Conservation (phyloP, 2,797 vertebrate species). For the Erpetoichthys calabaricus region DNA sequence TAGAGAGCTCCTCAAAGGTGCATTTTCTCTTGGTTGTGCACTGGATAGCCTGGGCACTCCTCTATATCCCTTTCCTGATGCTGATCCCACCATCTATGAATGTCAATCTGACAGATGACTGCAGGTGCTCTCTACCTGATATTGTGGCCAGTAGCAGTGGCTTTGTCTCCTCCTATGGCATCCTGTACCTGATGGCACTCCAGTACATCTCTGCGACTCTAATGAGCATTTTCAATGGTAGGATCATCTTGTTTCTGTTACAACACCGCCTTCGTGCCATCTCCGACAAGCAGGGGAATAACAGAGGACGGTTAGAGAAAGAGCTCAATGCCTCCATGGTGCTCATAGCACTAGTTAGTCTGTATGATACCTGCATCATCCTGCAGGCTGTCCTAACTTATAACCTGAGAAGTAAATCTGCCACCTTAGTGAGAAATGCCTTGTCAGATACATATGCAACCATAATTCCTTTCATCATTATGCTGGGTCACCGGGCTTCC, state of each 20-base stretch:
- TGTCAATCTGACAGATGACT: background rate
- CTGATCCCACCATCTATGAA: background rate
- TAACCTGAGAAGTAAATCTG: background rate
- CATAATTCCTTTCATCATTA: background rate
- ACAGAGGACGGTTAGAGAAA: too few relatives aligned
- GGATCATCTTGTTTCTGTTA: background rate
- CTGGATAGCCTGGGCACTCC: slow-evolving; percentile 2
- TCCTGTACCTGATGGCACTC: background rate
- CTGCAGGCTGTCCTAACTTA: background rate
- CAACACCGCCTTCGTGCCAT: background rate
- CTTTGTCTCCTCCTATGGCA: background rate
- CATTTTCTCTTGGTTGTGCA: background rate
- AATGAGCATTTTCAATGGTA: background rate
- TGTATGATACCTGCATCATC: slow-evolving; percentile 2
- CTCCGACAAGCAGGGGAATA: background rate
- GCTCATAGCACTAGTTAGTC: background rate
- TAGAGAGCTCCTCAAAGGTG: background rate
- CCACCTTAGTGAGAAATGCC: background rate
- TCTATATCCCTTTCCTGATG: background rate
- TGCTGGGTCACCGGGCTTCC: background rate
- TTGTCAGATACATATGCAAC: background rate
- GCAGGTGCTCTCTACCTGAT: background rate
- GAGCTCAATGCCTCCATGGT: background rate
- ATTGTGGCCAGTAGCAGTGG: background rate
- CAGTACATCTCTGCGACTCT: background rate